phyloP scores from a whole-genome alignment of 2,797 vertebrate genomes.

The Morus bassanus region DNA sequence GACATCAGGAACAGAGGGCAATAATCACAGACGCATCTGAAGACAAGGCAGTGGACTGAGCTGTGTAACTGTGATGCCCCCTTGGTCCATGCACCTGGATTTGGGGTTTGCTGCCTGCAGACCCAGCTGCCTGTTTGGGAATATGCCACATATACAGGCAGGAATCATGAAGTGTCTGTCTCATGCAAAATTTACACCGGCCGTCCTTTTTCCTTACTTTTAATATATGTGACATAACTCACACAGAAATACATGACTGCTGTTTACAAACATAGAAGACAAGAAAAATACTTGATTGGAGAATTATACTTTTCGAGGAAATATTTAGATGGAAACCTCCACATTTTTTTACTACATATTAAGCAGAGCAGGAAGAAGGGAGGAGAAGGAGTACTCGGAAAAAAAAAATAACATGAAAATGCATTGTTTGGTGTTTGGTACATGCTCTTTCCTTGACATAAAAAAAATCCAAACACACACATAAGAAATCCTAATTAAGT shows the following conservation, averaged over 20 bases:
- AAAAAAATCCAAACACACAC: background rate
- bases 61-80: background rate
- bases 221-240: background rate
- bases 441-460: background rate
- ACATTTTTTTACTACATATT: background rate
- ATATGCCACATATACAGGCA: background rate
- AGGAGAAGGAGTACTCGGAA: rapidly evolving
- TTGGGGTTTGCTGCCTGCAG: background rate
- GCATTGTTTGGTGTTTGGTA: background rate
- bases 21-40: too few relatives aligned
- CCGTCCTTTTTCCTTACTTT: background rate
- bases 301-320: background rate
- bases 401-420: background rate
- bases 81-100: background rate
- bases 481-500: background rate
- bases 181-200: background rate
- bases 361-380: background rate
- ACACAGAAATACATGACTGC: background rate
- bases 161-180: too few relatives aligned
- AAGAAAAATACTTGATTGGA: background rate
- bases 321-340: background rate
- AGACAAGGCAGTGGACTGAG: too few relatives aligned
- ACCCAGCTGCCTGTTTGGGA: background rate
- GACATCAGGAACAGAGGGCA: background rate
- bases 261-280: background rate